Percentiles rank a stretch among this genome's conserved stretches.
These are phyloP conservation scores for Lophochroa leadbeateri DNA, from an alignment of 2,113 vertebrate genomes.

Conservation along the genomic window DNA sequence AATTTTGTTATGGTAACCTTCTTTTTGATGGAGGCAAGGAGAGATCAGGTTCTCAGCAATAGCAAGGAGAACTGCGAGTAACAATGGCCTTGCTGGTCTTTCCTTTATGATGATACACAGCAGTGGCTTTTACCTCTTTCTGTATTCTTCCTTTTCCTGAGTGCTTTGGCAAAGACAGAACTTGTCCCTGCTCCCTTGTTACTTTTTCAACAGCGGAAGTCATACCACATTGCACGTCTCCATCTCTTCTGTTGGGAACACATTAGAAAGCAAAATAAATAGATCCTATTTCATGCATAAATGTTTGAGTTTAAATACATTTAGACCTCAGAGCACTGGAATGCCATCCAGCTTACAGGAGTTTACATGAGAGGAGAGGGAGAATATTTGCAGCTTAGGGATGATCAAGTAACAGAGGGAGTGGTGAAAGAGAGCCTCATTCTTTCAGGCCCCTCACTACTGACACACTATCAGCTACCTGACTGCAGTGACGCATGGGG, in stretches of 20 bases:
- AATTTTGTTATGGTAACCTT: not conserved
- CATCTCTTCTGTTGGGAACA: not conserved
- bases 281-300: not conserved
- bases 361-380: not conserved
- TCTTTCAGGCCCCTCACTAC: not conserved
- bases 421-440: not conserved
- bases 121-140: not conserved
- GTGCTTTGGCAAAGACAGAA: not conserved
- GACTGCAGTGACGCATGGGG: not conserved
- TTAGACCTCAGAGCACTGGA: not conserved
- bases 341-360: not conserved
- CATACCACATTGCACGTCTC: fast-evolving
- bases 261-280: not conserved
- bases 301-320: not conserved
- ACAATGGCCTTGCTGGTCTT: not conserved
- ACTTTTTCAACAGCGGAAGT: not conserved
- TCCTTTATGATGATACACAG: not conserved
- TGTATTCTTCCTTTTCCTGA: not conserved
- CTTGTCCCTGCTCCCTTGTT: not conserved
- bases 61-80: not conserved
- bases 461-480: not conserved
- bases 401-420: not conserved
- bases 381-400: not conserved
- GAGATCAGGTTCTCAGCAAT: not conserved
- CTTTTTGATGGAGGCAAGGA: not conserved